phyloP scores from a whole-genome alignment of 2,888 invertebrate genomes.

The Quadroppia sp. region DNA sequence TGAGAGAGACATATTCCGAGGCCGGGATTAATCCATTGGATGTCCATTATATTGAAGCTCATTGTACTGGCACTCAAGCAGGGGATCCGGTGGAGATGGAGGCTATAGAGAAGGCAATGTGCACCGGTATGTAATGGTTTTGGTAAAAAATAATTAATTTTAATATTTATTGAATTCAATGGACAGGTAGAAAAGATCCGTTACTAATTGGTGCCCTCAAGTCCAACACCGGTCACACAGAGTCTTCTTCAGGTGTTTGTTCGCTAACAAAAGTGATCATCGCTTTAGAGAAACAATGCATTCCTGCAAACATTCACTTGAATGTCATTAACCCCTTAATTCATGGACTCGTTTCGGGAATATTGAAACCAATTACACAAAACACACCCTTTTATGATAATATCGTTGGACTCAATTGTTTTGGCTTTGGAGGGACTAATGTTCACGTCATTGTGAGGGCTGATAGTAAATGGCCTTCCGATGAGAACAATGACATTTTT shows the following conservation, averaged over 20 bases:
- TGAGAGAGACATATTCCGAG: slow-evolving; percentile 22
- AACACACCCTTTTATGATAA: slow-evolving; percentile 54
- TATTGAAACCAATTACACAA: slow-evolving; percentile 56
- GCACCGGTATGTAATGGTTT: slow-evolving; percentile 58
- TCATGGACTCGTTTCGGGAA: slow-evolving; percentile 55
- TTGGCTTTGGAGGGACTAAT: slow-evolving; percentile 58
- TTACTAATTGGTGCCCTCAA: slow-evolving; percentile 58
- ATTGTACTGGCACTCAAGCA: slow-evolving; percentile 60
- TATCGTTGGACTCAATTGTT: slow-evolving; percentile 57
- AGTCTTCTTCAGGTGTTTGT: slow-evolving; percentile 56
- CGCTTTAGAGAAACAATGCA: slow-evolving; percentile 54
- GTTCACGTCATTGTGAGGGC: slow-evolving; percentile 51
- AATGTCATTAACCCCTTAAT: slow-evolving; percentile 56
- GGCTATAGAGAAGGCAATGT: slow-evolving; percentile 63
- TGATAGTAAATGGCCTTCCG: no score
- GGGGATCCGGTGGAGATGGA: slow-evolving; percentile 58
- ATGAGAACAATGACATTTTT: neutral
- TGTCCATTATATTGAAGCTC: slow-evolving; percentile 58
- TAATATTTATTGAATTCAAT: neutral
- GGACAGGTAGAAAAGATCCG: slow-evolving; percentile 49
- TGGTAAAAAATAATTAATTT: neutral
- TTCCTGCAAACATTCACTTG: slow-evolving; percentile 58
- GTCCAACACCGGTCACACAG: slow-evolving; percentile 59
- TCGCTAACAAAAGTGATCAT: slow-evolving; percentile 57
- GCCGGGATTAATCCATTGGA: slow-evolving; percentile 53